Evolutionary conservation across 2,113 vertebrate species (phyloP).

Genomic region (Gopherus flavomarginatus): DNA sequence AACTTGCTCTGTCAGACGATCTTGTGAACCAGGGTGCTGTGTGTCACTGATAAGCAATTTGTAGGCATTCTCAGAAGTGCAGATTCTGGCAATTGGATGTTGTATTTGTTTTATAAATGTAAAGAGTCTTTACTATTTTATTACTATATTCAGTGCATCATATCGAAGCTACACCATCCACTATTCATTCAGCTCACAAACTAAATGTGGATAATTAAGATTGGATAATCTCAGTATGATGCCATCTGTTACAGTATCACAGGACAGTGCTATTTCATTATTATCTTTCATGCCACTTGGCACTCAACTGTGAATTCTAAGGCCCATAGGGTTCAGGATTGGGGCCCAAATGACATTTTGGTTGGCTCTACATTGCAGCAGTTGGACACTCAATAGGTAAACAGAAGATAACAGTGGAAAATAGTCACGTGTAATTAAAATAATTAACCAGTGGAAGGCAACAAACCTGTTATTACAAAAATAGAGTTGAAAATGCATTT

Average conservation of each 20-base stretch:
- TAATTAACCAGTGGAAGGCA: not conserved
- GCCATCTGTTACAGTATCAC: slow-evolving; percentile 44
- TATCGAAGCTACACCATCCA: not conserved
- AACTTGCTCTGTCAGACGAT: not conserved
- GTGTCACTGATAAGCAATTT: not conserved
- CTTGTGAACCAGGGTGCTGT: not conserved
- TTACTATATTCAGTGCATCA: slow-evolving; percentile 1
- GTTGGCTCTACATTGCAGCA: not conserved
- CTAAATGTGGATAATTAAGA: slow-evolving; percentile 53
- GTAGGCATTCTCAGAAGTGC: not conserved
- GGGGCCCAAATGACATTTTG: not conserved
- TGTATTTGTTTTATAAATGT: not conserved
- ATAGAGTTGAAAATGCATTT: not conserved
- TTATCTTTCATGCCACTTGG: slow-evolving; percentile 18
- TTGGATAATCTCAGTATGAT: slow-evolving; percentile 28
- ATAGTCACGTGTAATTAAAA: not conserved
- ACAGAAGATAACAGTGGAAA: not conserved
- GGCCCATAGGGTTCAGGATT: not conserved
- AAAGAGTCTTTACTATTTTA: not conserved
- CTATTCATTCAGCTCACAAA: slow-evolving; percentile 44
- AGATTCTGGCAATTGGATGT: not conserved
- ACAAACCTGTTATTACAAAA: not conserved
- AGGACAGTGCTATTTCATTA: not conserved
- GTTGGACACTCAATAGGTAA: not conserved
- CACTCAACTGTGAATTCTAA: not conserved